Base-by-base conservation (phyloP, 2,113 vertebrate genomes). In the Tetrao urogallus region DNA sequence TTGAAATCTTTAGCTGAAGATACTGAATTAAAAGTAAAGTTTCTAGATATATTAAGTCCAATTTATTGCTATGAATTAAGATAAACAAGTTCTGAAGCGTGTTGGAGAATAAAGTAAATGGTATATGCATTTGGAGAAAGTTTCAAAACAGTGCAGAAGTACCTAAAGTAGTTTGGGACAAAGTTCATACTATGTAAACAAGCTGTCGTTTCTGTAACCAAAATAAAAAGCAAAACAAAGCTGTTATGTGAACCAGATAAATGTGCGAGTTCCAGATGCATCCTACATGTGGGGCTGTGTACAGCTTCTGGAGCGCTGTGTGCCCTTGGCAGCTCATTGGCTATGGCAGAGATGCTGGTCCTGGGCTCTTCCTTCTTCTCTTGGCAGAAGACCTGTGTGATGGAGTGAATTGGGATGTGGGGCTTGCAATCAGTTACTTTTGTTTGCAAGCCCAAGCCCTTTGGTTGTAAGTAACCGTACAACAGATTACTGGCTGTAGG, bases 211-310 rank as follows among this genome's bases (percentile, higher is more conserved):
- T 60, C 21, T 87, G 50, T 36, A 14, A 78, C 54, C 61, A 78
- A 56, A 56, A 56, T 30, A 56, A 56, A 30, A 54, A 74, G 30
- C 24, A 60, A 50, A 80, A 14, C 28, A 8, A 47, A 54, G 34
- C 70, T 70, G 54, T 28, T n/a, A 47, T 0, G 2, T 12, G 48
- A 81, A 56, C 27, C 47, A 42, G 42, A 43, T 71, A 56, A 56
- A 45, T 16, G 36, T 67, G 24, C 3, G 1, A 10, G 16, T 40
- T 75, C 40, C 7, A 16, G 15, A 20, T 38, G 57, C 11, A 19
- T 0, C 1, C 20, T 50, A 1, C 6, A 25, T 7, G 24, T 40
- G 25, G 28, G 16, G 28, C 7, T 21, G 57, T 11, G 19, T 36
- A 7, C 12, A 38, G 70, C 38, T 7, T 19, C 11, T 7, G 8